Evolutionary conservation across 2,113 vertebrate species (phyloP), one percentile per base, ranked within the genome.

Genomic region (Scomber scombrus): DNA sequence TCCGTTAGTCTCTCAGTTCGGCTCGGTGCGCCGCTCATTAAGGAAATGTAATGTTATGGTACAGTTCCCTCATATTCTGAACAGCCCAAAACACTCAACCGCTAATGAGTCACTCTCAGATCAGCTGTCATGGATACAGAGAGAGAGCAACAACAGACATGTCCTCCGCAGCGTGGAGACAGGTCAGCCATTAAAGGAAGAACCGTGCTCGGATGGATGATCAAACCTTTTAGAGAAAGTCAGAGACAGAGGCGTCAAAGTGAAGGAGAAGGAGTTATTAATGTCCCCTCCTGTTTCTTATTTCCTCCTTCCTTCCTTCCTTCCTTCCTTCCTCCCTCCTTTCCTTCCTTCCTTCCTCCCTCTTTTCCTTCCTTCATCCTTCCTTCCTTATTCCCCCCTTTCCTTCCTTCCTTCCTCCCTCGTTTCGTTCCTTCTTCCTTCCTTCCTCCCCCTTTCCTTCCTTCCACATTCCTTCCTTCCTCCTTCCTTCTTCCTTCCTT

Each of bases 181-280:
- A 46, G 56, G 23, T 69, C 82, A 49, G 78, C 86, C 80, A 49
- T 87, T 82, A 90, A 84, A 78, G 80, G 78, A 85, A 65, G 75
- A 80, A 57, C 62, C 3, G 6, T 51, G 26, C 75, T 78, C 5
- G 75, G 75, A 69, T 46, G 81, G 51, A 16, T 61, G 81, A 29
- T 70, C 77, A 76, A 55, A 74, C 80, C 77, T 50, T 80, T 82
- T 76, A 85, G 55, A 74, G 11, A 51, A 13, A 19, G 21, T 50
- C 31, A 49, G n/a, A 57, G 7, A 51, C 45, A 47, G 18, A 82
- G 45, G 21, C 3, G 9, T 52, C 4, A 12, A 19, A 57, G 16
- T 21, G 43, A 58, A 29, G 14, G 8, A 0, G 16, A 11, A 3
- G 4, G 15, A 49, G 14, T 19, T 15, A 31, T 4, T n/a, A n/a